A percentile compares a stretch with the other conserved stretches of the same genome.
phyloP scores from a whole-genome alignment of 30 jellyfish, hydroid and myxozoan genomes.

The Clytia hemisphaerica region DNA sequence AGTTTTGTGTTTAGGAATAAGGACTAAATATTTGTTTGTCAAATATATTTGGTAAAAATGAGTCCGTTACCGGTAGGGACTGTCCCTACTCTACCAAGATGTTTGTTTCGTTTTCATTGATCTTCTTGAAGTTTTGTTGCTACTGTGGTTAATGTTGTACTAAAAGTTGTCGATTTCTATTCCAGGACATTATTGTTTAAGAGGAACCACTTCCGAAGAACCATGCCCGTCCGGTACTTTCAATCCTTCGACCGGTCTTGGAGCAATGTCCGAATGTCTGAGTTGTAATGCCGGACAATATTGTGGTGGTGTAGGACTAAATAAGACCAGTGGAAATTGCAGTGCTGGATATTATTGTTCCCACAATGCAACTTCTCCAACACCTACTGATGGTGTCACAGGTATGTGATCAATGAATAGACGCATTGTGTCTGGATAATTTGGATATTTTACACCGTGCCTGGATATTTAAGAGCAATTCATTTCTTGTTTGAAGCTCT shows the following conservation, averaged over 20 bases:
- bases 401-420: constrained; percentile 19
- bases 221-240: constrained; percentile 91
- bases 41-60: no score
- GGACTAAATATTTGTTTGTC: no score
- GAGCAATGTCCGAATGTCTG: constrained; percentile 51
- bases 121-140: no score
- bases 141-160: no score
- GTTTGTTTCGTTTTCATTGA: no score
- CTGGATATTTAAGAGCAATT: no score
- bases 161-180: no score
- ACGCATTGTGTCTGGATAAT: not conserved
- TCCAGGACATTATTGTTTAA: constrained; percentile 79
- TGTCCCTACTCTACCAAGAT: no score
- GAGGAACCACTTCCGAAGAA: constrained; percentile 66
- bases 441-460: no score
- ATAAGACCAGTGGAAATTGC: constrained; percentile 78
- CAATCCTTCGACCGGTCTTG: constrained; percentile 81
- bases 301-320: constrained; percentile 79
- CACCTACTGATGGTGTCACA: constrained; percentile 58
- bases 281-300: constrained; percentile 74
- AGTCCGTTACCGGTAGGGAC: no score
- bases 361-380: constrained; percentile 48
- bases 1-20: no score
- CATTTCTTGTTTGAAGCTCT: no score
- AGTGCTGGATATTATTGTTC: constrained; percentile 75